Evolutionary conservation across 2,888 invertebrate genomes (phyloP).

Genomic region (Rotaria magnacalcarata): DNA sequence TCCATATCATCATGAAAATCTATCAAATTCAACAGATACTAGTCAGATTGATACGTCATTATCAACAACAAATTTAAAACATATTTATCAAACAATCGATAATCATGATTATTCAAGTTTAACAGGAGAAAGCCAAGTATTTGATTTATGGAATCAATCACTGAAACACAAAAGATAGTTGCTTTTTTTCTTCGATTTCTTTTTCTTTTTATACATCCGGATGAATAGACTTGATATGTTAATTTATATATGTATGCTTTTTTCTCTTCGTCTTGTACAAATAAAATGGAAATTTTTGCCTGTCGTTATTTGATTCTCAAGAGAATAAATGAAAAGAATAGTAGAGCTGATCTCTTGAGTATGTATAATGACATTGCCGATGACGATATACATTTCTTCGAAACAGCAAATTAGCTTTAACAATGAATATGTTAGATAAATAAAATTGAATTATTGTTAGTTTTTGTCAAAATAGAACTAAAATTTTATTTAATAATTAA

Average conservation of each 20-base stretch:
- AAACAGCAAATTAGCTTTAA: neutral
- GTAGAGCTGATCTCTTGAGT: neutral
- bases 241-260: neutral
- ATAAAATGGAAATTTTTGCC: constrained; percentile 21
- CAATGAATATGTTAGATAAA: neutral
- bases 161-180: constrained; percentile 2
- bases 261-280: neutral
- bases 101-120: neutral
- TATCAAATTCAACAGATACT: constrained; percentile 31
- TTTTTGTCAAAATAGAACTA: too few species aligned
- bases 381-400: neutral
- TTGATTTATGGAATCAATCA: constrained; percentile 33
- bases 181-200: neutral
- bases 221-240: constrained; percentile 8
- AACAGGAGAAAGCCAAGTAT: neutral
- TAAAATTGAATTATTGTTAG: too few species aligned
- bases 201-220: constrained; percentile 8
- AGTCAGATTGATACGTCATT: constrained; percentile 13
- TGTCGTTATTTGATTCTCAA: constrained; percentile 18
- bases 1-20: constrained; percentile 17
- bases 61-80: constrained; percentile 1
- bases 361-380: constrained; percentile 1
- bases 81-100: constrained; percentile 29
- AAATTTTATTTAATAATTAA: too few species aligned
- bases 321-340: constrained; percentile 2